Base-by-base conservation (phyloP, 2,888 invertebrate species). In the Apamea epomidion region DNA sequence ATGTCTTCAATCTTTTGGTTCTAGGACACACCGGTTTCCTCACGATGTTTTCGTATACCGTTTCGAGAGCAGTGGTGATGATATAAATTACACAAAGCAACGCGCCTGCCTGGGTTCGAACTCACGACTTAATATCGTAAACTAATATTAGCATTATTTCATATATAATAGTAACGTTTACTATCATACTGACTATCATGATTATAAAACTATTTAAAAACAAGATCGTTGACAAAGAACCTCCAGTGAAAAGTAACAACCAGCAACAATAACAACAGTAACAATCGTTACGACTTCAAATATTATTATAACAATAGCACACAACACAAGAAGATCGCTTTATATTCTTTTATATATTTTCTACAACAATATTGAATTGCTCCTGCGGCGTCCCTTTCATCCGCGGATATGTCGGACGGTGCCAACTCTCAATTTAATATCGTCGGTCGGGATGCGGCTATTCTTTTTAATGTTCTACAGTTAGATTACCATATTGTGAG, bases 361-460 rank as follows among this genome's bases (percentile, higher is more conserved):
- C 54, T 37, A 6, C 37, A 42, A 58, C 51, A 29, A 70, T 70
- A 84, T 80, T 74, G 70, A 48, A 67, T 74, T 18, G 32, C 60
- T 58, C 32, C 29, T 45, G 51, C 37, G 62, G 69, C 37, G 16
- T 74, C 45, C 65, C 74, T 42, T 80, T 70, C 80, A 83, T 65
- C 65, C 14, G 21, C 7, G 58, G 60, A 70, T 64, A 71, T 71
- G 74, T 74, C 60, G 51, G 74, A 29, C 42, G 65, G 51, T 60
- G 73, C 74, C 82, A 80, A 82, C 71, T 80, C 25, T 71, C 29
- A n/a, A 54, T 80, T 62, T 67, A 83, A 83, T 83, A 80, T 83
- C 70, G 51, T 16, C 8, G 70, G 51, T 16, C 8, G 70, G 37
- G 32, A 70, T 45, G 62, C 18, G 37, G 82, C 64, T 70, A 54